These are phyloP conservation scores for Tonatia bakeri DNA, from an alignment of 2,113 vertebrate species.

Conservation along the genomic window DNA sequence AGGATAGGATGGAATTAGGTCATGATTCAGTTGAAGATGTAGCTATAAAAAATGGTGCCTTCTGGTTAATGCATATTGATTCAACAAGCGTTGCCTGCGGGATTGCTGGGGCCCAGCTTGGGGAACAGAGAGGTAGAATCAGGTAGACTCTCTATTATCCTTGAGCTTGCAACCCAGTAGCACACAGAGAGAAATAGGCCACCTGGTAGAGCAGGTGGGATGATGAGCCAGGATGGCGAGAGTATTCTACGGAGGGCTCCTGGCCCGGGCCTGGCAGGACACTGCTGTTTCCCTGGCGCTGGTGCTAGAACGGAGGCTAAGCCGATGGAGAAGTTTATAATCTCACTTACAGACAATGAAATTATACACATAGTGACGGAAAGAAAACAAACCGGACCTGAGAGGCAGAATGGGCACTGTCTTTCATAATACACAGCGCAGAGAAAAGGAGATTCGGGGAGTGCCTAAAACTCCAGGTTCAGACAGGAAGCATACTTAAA, in stretches of 20 bases:
- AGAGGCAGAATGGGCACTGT: background rate
- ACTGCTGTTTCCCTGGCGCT: no score
- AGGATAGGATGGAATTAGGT: background rate
- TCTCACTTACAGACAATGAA: background rate
- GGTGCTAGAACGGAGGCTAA: background rate
- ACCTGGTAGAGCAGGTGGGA: background rate
- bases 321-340: background rate
- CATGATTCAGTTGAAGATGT: background rate
- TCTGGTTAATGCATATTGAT: background rate
- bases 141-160: background rate
- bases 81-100: background rate
- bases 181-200: background rate
- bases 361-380: background rate
- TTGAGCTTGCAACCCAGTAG: background rate
- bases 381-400: fast-evolving
- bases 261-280: no score
- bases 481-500: background rate
- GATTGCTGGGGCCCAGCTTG: background rate
- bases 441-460: background rate
- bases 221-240: background rate
- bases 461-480: background rate
- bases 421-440: background rate
- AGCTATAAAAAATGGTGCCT: background rate
- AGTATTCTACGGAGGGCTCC: background rate
- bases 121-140: background rate